A percentile compares a stretch with the other conserved stretches of the same genome.
phyloP scores from a whole-genome alignment of 1,140 invertebrate genomes.

The Fopius arisanus region DNA sequence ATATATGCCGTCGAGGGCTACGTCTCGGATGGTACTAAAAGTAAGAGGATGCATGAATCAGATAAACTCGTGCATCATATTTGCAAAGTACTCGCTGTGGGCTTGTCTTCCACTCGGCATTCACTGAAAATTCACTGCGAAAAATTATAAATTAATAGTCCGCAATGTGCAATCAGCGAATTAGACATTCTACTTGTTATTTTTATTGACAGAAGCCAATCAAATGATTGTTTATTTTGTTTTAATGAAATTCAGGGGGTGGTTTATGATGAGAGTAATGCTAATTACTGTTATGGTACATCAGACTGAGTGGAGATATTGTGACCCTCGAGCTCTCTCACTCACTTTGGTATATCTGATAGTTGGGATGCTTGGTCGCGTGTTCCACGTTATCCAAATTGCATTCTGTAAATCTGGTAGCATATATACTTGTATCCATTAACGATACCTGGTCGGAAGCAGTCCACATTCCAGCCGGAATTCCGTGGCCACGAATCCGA shows the following conservation, averaged over 20 bases:
- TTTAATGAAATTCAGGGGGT: not conserved
- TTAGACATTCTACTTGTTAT: not conserved
- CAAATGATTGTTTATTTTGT: not conserved
- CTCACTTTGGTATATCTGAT: not conserved
- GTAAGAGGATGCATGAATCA: not conserved
- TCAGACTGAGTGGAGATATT: not conserved
- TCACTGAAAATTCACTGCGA: too few relatives aligned
- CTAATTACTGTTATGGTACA: conserved; percentile 1
- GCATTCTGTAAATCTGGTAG: conserved; percentile 9
- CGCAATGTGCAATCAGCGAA: too few relatives aligned
- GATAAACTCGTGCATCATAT: not conserved
- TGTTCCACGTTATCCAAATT: conserved; percentile 29
- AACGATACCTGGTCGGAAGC: conserved; percentile 26
- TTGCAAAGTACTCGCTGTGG: not conserved
- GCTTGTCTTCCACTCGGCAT: too few relatives aligned
- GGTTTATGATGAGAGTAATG: conserved; percentile 9
- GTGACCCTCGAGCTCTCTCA: not conserved
- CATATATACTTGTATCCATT: conserved; percentile 24
- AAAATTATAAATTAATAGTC: too few relatives aligned
- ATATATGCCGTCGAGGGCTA: not conserved
- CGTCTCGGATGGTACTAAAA: not conserved
- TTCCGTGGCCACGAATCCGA: conserved; percentile 31
- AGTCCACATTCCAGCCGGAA: conserved; percentile 32
- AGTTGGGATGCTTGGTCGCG: conserved; percentile 19
- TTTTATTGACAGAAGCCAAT: not conserved